Evolutionary conservation across 2,888 invertebrate species (phyloP), one percentile per base, ranked within the genome.

Genomic region (Hoplodrina blanda): DNA sequence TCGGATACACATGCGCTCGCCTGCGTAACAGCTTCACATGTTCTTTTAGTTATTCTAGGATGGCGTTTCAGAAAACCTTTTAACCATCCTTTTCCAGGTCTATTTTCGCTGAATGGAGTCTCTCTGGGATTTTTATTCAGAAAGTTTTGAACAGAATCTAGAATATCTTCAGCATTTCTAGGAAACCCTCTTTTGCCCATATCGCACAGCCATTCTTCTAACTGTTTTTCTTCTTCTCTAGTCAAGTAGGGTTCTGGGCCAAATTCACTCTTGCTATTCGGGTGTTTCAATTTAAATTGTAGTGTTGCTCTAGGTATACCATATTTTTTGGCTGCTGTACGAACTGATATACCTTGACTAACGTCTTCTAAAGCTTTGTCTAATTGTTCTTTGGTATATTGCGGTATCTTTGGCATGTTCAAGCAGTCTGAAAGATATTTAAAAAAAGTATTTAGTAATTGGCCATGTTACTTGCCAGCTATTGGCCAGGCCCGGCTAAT

Each of bases 141-240:
- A 44, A 57, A 57, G 57, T 57, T 57, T 57, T 44, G 57, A 57
- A 44, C 57, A 57, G 44, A 57, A 57, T 57, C 57, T 44, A 44
- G 57, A 44, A 57, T 44, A 57, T 44, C 57, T 57, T 57, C 57
- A 44, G 44, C 15, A 57, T 57, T 57, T 57, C 57, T 57, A 57
- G 20, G 41, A 57, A 57, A 57, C 15, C 54, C 54, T 54, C 17
- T 54, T 54, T 54, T 54, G 17, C 30, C 54, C 54, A 54, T 30
- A 17, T 54, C 10, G 10, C 30, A 54, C 54, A 54, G 54, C 54
- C 54, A 54, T 54, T 54, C 54, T 54, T 54, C 54, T 53, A 53
- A 53, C 53, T 54, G 54, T 54, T 54, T 54, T 54, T 54, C 54
- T 54, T 54, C 30, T 54, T 54, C 54, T 54, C 54, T 54, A 17